Base-by-base conservation (phyloP, 2,113 vertebrate species). In the Trogon melanurus region DNA sequence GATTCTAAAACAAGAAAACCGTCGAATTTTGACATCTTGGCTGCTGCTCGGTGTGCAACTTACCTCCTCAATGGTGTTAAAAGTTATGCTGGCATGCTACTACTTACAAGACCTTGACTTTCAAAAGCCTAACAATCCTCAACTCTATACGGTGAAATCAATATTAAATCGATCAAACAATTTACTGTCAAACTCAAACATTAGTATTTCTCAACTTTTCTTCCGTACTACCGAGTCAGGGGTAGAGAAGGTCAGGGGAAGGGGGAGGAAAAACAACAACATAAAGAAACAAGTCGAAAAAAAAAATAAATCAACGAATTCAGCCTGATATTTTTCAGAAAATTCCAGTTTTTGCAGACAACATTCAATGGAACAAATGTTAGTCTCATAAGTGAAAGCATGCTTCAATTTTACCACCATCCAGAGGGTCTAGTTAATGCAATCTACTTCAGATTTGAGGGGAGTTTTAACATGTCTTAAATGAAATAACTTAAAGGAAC, bases 401-500 rank as follows among this genome's bases (percentile, higher is more conserved):
- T 97, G 97, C 97, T 97, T 97, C 96, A 93, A 96, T 94, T 97
- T 97, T 97, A 97, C 96, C 97, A 97, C 97, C 97, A 95, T 96
- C 98, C 97, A 95, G 95, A 97, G 97, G 97, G 95, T 96, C 97
- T 95, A 96, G 87, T 96, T 96, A 98, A 96, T 91, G 97, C 95
- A 95, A 96, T 97, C 96, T 96, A 97, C 93, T 97, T 82, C 84
- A 97, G 94, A 97, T 97, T 97, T 98, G 93, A 91, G 79, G 87
- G 95, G 87, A 62, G 41, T 96, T 97, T 97, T 95, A 97, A 97
- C 96, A 97, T 96, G 97, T 97, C 96, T 98, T 96, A 94, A 98
- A 97, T 97, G 97, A 96, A 98, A 98, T 98, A 97, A 97, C 97
- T 98, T 98, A 98, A 95, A 98, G 96, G 94, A 98, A 98, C 96